phyloP scores from a whole-genome alignment of 2,888 invertebrate genomes.

The Leuctra nigra region DNA sequence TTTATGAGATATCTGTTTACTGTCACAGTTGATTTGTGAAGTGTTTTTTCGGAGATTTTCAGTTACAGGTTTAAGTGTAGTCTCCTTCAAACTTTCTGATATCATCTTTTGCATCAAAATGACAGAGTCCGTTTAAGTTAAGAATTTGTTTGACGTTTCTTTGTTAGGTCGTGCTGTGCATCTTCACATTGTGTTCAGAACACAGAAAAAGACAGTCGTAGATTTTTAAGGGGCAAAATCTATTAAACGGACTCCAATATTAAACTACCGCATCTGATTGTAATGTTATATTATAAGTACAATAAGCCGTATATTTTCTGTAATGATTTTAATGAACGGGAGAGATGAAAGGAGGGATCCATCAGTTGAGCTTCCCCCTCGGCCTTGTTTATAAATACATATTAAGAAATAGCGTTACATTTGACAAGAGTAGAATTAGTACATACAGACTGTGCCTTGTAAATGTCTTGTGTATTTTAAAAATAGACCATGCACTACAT shows the following conservation, averaged over 20 bases:
- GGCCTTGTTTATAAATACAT: constrained; percentile 7
- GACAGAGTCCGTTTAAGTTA: too few species aligned
- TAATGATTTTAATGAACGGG: constrained; percentile 23
- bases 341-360: constrained; percentile 4
- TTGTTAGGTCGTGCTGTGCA: too few species aligned
- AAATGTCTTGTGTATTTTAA: constrained; percentile 24
- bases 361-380: constrained; percentile 25
- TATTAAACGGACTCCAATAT: too few species aligned
- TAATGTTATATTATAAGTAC: constrained; percentile 9
- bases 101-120: constrained; percentile 23
- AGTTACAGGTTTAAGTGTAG: constrained; percentile 5
- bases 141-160: too few species aligned
- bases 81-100: constrained; percentile 9
- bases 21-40: constrained; percentile 9
- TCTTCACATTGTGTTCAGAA: too few species aligned
- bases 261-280: not conserved
- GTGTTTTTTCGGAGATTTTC: not conserved
- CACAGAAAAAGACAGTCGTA: too few species aligned
- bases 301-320: constrained; percentile 24
- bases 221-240: too few species aligned
- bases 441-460: constrained; percentile 29
- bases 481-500: constrained; percentile 9
- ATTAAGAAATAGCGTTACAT: constrained; percentile 14
- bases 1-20: not conserved
- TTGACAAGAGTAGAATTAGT: constrained; percentile 20